A percentile compares a stretch with the other conserved stretches of the same genome.
These are phyloP conservation scores for Psophia crepitans DNA, from an alignment of 2,113 vertebrate genomes.

Conservation along the genomic window DNA sequence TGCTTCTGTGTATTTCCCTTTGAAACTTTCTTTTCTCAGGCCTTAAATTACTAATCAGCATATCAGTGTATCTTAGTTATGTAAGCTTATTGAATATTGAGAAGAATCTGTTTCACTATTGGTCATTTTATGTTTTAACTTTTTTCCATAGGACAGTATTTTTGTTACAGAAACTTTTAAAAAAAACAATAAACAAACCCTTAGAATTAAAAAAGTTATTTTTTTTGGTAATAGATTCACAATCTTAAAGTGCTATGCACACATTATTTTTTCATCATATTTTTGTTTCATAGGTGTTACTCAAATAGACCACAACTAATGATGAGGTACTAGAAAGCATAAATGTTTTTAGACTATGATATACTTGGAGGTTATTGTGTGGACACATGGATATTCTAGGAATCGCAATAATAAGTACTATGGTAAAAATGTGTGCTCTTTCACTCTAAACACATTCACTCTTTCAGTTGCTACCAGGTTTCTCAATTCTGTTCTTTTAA, in stretches of 20 bases:
- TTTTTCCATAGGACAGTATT: not conserved
- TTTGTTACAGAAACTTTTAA: not conserved
- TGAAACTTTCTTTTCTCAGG: slow-evolving; percentile 54
- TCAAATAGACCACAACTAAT: not conserved
- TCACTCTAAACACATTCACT: not conserved
- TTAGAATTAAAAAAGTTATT: not conserved
- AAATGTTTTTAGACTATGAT: not conserved
- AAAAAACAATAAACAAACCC: not conserved
- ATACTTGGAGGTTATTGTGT: not conserved
- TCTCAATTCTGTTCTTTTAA: not conserved
- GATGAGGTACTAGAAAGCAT: not conserved
- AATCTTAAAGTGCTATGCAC: not conserved
- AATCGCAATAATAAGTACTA: not conserved
- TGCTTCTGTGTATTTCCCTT: slow-evolving; percentile 46
- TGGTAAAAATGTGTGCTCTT: not conserved
- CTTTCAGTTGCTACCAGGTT: not conserved
- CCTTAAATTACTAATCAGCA: slow-evolving; percentile 50
- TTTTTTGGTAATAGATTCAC: not conserved
- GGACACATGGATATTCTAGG: not conserved
- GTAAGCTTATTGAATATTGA: slow-evolving; percentile 36
- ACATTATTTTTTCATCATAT: not conserved
- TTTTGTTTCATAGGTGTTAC: not conserved
- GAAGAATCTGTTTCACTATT: slow-evolving; percentile 14
- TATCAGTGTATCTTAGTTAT: slow-evolving; percentile 33
- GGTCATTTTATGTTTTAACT: not conserved